These are phyloP conservation scores for Myotis yumanensis DNA, from an alignment of 2,113 vertebrate genomes.

Conservation along the genomic window DNA sequence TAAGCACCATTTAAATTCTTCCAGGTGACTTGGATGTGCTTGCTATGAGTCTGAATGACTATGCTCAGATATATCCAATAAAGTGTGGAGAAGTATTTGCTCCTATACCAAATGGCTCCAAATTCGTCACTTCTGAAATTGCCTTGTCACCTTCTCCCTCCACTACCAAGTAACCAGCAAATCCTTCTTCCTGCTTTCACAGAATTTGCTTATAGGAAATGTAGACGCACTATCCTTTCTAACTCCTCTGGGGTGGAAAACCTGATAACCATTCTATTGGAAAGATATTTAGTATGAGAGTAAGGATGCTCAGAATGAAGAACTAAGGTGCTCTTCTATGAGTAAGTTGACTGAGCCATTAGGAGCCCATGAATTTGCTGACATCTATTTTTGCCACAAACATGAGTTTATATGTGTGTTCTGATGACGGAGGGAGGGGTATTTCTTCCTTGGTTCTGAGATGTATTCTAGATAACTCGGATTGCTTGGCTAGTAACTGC, in stretches of 20 bases:
- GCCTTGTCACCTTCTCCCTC: neutral
- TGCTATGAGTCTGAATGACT: neutral
- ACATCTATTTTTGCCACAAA: neutral
- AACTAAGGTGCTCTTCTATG: neutral
- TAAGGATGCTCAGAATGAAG: neutral
- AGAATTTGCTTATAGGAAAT: slow-evolving; percentile 24
- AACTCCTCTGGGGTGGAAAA: slow-evolving; percentile 31
- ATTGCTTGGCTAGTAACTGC: neutral
- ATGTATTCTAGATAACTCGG: neutral
- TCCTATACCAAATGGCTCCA: neutral
- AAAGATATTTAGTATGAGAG: neutral
- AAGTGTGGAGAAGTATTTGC: neutral
- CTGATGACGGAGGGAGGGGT: neutral
- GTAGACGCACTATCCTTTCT: neutral
- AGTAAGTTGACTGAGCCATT: neutral
- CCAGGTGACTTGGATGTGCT: neutral
- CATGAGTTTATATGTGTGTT: neutral
- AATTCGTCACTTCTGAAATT: neutral
- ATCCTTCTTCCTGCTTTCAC: neutral
- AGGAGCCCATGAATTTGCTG: neutral
- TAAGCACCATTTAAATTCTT: slow-evolving; percentile 31
- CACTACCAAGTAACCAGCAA: neutral
- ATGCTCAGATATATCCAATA: neutral
- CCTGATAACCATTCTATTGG: neutral
- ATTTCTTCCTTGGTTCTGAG: neutral